Base-by-base conservation (phyloP, 64 coral and sea anemone genomes). In the Cladopsammia gracilis region DNA sequence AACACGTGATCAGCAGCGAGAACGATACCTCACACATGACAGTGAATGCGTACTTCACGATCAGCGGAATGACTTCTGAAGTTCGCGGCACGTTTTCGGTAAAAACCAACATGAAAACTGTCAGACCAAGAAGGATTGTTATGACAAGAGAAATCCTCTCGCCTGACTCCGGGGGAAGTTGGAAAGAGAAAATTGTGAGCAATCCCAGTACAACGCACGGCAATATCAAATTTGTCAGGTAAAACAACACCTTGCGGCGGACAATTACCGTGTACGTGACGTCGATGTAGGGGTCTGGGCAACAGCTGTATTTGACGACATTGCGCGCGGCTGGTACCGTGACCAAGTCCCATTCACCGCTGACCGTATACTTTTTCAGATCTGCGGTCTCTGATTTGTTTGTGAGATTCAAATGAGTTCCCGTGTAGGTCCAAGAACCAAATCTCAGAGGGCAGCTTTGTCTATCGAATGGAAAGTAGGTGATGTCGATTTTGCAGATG, bases 401-500 rank as follows among this genome's bases (percentile, higher is more conserved):
- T 14, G 81, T 58, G 16, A 99, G 82, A 61, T 99, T 96, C 51
- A 99, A 85, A 6, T 69, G 47, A 70, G 73, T 80, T 16, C 94
- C 77, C 25, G 88, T 93, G 84, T 99, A 94, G 7, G 98, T 99
- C 97, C 97, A 99, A 16, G 97, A 99, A 15, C 97, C 97, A 24
- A 99, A 96, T 19, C 76, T 90, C 12, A 99, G 90, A 5, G 87
- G 78, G 10, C 97, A 99, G 26, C 60, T 89, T 79, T 99, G 97
- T 34, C 64, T 57, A 59, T 98, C 97, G 62, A 98, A 98, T 16
- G 97, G 97, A 66, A 98, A 98, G 75, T 77, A 93, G 20, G 97
- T 86, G 77, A 98, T 98, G 83, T 98, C 97, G 22, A 98, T 98
- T 71, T 95, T 89, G 73, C 97, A 98, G 68, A 98, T 98, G 70